phyloP scores from a whole-genome alignment of 1,140 invertebrate genomes.

The Stegodyphus mimosarum region DNA sequence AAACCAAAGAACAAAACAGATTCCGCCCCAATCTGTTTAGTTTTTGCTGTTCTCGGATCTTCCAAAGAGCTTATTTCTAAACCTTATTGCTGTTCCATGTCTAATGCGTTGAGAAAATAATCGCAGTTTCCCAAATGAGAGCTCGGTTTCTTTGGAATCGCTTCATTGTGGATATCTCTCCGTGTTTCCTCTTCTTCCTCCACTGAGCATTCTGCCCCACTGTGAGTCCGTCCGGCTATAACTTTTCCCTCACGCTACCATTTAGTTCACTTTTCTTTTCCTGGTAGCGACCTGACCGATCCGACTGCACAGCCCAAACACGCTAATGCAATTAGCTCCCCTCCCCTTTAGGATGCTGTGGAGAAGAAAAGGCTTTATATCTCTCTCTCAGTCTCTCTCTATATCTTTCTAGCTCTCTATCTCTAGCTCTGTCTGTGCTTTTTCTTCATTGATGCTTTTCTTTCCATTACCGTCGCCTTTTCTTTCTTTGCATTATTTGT shows the following conservation, averaged over 20 bases:
- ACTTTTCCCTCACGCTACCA: slow-evolving; percentile 7
- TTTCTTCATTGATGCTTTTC: slow-evolving; percentile 51
- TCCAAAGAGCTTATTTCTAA: not conserved
- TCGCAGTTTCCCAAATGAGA: slow-evolving; percentile 2
- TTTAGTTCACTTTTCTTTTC: slow-evolving; percentile 39
- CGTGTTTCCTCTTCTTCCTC: not conserved
- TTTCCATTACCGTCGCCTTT: slow-evolving; percentile 47
- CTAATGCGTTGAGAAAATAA: not conserved
- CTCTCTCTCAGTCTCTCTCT: slow-evolving; percentile 11
- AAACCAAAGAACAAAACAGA: too few relatives aligned
- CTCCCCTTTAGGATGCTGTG: not conserved
- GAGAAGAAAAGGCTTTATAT: slow-evolving; percentile 19
- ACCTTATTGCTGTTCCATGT: not conserved
- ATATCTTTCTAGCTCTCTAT: not conserved
- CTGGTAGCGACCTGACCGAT: slow-evolving; percentile 6
- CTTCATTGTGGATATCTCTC: not conserved
- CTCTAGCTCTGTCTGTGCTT: not conserved
- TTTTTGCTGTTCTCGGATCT: too few relatives aligned
- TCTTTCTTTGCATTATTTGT: slow-evolving; percentile 51
- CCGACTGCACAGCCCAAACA: slow-evolving; percentile 32
- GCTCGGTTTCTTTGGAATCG: too few relatives aligned
- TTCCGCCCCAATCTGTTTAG: too few relatives aligned
- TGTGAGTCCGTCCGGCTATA: not conserved
- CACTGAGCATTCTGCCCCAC: not conserved
- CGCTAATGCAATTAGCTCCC: slow-evolving; percentile 53